Conservation (phyloP, 2,113 vertebrate genomes). For the Melanocharis versteri region DNA sequence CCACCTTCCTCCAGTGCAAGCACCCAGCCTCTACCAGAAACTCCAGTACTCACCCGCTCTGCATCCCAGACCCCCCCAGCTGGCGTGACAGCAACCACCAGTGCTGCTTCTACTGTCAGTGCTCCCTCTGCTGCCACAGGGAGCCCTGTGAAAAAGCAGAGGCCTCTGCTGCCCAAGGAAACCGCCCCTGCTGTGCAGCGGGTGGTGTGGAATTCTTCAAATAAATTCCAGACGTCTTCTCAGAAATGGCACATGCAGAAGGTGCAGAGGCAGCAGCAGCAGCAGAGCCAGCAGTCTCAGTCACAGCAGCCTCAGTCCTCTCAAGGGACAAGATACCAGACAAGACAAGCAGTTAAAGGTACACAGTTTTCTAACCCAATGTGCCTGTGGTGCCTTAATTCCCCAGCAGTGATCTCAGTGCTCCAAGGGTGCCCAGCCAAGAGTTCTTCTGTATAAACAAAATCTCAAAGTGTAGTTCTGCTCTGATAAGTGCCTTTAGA, state of each 20-base stretch:
- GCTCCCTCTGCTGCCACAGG: conserved; percentile 71
- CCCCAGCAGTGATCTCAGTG: neutral
- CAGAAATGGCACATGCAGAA: conserved; percentile 98
- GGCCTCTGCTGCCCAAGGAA: conserved; percentile 94
- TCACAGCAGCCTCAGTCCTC: conserved; percentile 81
- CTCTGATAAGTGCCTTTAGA: conserved; percentile 28
- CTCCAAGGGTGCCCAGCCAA: neutral
- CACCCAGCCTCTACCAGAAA: conserved; percentile 74
- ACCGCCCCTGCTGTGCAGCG: conserved; percentile 85
- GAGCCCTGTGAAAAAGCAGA: conserved; percentile 91
- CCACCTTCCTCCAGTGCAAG: conserved; percentile 71
- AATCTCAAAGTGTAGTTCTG: neutral
- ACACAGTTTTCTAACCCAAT: conserved; percentile 39
- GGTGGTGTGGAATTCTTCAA: conserved; percentile 92
- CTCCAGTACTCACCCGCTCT: conserved; percentile 76
- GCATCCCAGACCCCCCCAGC: conserved; percentile 76
- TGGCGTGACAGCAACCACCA: conserved; percentile 76
- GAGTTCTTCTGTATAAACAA: neutral
- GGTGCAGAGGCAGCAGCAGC: conserved; percentile 87
- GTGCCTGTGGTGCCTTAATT: conserved; percentile 13
- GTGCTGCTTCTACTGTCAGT: conserved; percentile 66
- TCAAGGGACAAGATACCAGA: conserved; percentile 93
- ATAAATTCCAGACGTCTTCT: conserved; percentile 93
- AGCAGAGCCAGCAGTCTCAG: conserved; percentile 70
- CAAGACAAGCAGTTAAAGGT: conserved; percentile 96